Evolutionary conservation across 2,888 invertebrate genomes (phyloP).

Genomic region (Campoplex capitator): DNA sequence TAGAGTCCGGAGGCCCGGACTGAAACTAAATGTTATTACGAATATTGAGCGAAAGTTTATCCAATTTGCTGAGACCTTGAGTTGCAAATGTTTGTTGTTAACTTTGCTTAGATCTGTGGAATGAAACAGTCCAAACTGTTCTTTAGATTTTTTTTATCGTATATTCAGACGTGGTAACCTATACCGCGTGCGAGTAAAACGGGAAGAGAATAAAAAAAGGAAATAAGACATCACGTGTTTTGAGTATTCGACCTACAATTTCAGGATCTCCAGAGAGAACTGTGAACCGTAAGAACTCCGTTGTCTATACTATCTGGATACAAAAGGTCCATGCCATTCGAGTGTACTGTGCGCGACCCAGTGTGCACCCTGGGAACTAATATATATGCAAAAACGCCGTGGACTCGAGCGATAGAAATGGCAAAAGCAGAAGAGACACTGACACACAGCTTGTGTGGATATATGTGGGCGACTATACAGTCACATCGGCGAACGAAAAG

Average conservation of each 20-base stretch:
- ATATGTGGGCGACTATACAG: constrained; percentile 39
- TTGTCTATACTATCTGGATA: constrained; percentile 47
- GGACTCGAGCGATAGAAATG: constrained; percentile 48
- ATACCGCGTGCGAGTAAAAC: constrained; percentile 1
- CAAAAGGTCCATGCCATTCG: constrained; percentile 43
- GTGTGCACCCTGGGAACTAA: constrained; percentile 70
- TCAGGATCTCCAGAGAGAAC: constrained; percentile 27
- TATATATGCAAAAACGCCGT: constrained; percentile 79
- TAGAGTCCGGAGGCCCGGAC: too few species aligned
- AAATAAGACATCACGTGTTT: constrained; percentile 47
- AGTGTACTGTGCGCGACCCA: constrained; percentile 33
- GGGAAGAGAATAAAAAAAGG: constrained; percentile 8
- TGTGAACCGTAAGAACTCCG: constrained; percentile 22
- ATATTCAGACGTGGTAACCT: background rate
- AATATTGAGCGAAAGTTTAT: background rate
- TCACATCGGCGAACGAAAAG: constrained; percentile 34
- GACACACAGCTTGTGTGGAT: constrained; percentile 1
- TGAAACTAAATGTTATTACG: background rate
- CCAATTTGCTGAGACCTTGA: background rate
- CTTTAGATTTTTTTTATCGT: background rate
- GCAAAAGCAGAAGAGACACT: constrained; percentile 34
- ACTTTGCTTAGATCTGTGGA: background rate
- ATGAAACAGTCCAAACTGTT: background rate
- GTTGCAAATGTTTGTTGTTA: background rate
- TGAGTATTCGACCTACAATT: constrained; percentile 41